Conservation (phyloP, 2,888 invertebrate genomes). For the Thereva unica region DNA sequence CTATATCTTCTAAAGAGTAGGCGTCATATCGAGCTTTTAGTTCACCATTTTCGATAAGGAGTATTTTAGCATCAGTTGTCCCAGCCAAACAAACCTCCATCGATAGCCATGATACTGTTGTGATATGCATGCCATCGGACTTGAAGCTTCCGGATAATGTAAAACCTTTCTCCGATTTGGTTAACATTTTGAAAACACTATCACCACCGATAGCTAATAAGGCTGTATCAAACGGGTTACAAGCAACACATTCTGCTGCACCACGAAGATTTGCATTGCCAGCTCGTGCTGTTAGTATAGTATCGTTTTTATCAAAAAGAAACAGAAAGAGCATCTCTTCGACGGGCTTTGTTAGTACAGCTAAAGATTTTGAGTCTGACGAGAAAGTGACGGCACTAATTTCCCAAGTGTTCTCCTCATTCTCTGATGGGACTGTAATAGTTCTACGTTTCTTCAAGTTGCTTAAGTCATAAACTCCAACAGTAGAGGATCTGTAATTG, state of each 20-base stretch:
- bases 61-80: constrained; percentile 73
- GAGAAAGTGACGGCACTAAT: constrained; percentile 78
- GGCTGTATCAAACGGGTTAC: constrained; percentile 69
- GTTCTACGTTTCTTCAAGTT: constrained; percentile 71
- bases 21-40: constrained; percentile 71
- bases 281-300: constrained; percentile 50
- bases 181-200: constrained; percentile 68
- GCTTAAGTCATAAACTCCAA: constrained; percentile 68
- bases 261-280: constrained; percentile 47
- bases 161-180: constrained; percentile 71
- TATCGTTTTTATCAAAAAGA: constrained; percentile 77
- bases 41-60: constrained; percentile 86
- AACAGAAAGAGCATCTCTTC: constrained; percentile 68
- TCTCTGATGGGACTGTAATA: constrained; percentile 63
- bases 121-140: constrained; percentile 73
- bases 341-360: constrained; percentile 79
- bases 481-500: constrained; percentile 38
- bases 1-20: not conserved
- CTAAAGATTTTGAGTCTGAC: constrained; percentile 78
- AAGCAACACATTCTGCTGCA: constrained; percentile 51
- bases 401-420: constrained; percentile 62
- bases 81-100: constrained; percentile 83
- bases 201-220: constrained; percentile 66
- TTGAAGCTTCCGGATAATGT: constrained; percentile 76
- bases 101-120: constrained; percentile 79